Conservation (phyloP, 23 tunicate species). For the Ciona savignyi region DNA sequence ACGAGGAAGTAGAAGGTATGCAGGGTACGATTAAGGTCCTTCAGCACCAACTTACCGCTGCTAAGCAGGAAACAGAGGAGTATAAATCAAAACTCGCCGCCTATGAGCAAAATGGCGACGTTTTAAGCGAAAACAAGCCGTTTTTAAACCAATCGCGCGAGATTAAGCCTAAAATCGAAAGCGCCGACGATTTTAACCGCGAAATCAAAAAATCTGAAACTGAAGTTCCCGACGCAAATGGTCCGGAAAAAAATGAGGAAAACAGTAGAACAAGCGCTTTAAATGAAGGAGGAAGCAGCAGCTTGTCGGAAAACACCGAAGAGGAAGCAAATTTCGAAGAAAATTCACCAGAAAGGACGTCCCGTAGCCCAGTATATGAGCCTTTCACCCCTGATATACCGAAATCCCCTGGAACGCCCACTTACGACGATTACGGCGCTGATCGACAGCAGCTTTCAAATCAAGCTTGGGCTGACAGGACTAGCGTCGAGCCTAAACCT, state of each 20-base stretch:
- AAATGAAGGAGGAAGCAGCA: neutral
- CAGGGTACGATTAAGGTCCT: slow-evolving; percentile 87
- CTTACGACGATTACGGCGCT: slow-evolving; percentile 4
- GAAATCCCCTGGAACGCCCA: slow-evolving; percentile 10
- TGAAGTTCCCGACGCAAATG: too few relatives aligned
- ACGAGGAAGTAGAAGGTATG: slow-evolving; percentile 98
- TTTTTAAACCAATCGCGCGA: neutral
- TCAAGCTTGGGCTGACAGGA: slow-evolving; percentile 31
- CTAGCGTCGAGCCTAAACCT: neutral
- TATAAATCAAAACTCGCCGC: slow-evolving; percentile 19
- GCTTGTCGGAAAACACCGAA: neutral
- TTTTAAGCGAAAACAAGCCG: neutral
- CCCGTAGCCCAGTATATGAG: neutral
- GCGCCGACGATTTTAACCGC: neutral
- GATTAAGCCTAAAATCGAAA: neutral
- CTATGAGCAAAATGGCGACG: neutral
- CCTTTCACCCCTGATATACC: neutral
- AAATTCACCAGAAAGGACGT: neutral
- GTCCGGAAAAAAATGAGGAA: too few relatives aligned
- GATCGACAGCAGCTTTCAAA: neutral
- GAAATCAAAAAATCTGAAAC: too few relatives aligned
- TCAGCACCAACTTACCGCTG: slow-evolving; percentile 60
- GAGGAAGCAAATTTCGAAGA: neutral
- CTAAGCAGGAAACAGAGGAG: slow-evolving; percentile 34
- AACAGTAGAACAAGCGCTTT: neutral